Percentiles rank a stretch among this genome's conserved stretches.
Evolutionary conservation across 2,113 vertebrate genomes (phyloP).

Genomic region (Galbula dea): DNA sequence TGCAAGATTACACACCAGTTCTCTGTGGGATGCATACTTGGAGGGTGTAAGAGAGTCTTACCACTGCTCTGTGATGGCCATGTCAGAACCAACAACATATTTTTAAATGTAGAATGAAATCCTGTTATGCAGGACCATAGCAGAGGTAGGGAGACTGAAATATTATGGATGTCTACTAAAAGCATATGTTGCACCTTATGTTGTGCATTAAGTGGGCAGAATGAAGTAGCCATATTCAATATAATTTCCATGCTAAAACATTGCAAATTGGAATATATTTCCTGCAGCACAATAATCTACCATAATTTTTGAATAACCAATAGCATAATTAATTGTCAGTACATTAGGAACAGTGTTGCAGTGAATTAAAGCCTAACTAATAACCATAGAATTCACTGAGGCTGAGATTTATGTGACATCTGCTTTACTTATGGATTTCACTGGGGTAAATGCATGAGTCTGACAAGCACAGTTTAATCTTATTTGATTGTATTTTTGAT

Average conservation of each 20-base stretch:
- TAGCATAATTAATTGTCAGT: not conserved
- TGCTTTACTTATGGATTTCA: not conserved
- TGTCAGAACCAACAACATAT: not conserved
- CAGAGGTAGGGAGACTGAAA: not conserved
- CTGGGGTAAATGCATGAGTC: not conserved
- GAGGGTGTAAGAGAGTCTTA: not conserved
- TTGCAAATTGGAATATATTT: not conserved
- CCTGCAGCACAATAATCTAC: not conserved
- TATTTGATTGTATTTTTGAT: not conserved
- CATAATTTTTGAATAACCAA: not conserved
- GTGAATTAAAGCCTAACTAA: not conserved
- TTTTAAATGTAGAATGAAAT: not conserved
- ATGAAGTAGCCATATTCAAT: not conserved
- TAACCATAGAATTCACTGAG: not conserved
- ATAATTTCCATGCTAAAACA: not conserved
- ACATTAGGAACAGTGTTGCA: not conserved
- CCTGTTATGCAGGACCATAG: not conserved
- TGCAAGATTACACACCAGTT: not conserved
- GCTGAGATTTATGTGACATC: not conserved
- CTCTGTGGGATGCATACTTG: too few relatives aligned
- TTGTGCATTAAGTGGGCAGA: not conserved
- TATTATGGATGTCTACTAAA: not conserved
- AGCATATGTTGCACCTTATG: not conserved
- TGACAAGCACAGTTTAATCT: not conserved
- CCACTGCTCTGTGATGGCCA: not conserved